These are phyloP conservation scores for Euproctis similis DNA, from an alignment of 2,888 invertebrate genomes.

Conservation along the genomic window DNA sequence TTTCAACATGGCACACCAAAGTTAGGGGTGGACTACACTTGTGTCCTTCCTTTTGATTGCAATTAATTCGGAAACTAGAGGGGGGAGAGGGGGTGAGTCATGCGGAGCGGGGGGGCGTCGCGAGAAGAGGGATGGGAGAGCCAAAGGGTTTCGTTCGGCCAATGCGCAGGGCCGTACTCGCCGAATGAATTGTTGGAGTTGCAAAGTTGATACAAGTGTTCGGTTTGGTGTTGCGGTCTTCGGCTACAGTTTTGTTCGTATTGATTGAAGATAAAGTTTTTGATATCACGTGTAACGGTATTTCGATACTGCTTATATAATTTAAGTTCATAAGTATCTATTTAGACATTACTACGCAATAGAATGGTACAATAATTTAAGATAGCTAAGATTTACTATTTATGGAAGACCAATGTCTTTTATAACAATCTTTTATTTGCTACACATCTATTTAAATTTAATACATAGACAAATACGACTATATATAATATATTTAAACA, in stretches of 20 bases:
- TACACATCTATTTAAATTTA: too few species aligned
- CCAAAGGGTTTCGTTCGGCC: slow-evolving; percentile 59
- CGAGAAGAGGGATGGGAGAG: slow-evolving; percentile 24
- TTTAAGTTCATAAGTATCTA: too few species aligned
- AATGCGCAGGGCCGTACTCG: slow-evolving; percentile 67
- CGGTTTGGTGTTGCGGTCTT: slow-evolving; percentile 43
- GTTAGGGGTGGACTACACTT: slow-evolving; percentile 72
- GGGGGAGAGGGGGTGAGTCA: slow-evolving; percentile 27
- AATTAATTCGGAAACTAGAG: slow-evolving; percentile 69
- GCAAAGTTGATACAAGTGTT: slow-evolving; percentile 45
- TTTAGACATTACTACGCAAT: too few species aligned
- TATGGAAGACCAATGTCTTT: too few species aligned
- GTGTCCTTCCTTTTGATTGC: slow-evolving; percentile 76
- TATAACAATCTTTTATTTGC: too few species aligned
- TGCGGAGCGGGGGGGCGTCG: slow-evolving; percentile 18
- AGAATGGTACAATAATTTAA: too few species aligned
- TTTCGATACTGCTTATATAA: too few species aligned
- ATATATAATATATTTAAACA: too few species aligned
- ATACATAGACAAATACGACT: too few species aligned
- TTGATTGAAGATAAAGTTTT: slow-evolving; percentile 32
- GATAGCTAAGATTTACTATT: too few species aligned
- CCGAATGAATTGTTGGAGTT: slow-evolving; percentile 51
- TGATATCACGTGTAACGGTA: slow-evolving; percentile 17
- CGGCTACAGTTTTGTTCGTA: slow-evolving; percentile 41
- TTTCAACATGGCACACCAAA: slow-evolving; percentile 69